Conservation (phyloP, 2,888 invertebrate species). For the Xanthia icteritia region DNA sequence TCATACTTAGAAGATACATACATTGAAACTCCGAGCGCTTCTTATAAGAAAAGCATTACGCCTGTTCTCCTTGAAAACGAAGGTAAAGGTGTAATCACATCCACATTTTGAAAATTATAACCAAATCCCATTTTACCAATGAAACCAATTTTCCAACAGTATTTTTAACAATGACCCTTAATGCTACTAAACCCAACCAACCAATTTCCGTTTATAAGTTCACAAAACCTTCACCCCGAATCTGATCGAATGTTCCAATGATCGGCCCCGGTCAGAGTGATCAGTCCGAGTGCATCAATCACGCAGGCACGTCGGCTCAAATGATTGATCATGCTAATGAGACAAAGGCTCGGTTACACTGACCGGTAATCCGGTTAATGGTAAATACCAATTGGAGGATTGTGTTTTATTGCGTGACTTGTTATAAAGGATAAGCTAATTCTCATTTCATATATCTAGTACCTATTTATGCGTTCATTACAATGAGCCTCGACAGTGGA, state of each 20-base stretch:
- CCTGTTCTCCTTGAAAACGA: no score
- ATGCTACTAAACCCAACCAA: no score
- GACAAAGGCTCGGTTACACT: slow-evolving; percentile 31
- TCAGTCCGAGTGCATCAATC: slow-evolving; percentile 40
- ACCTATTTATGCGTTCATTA: not conserved
- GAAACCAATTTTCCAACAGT: no score
- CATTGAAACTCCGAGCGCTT: no score
- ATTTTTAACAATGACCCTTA: no score
- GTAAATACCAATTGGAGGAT: slow-evolving; percentile 7
- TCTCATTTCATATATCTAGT: not conserved
- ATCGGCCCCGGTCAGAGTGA: slow-evolving; percentile 15
- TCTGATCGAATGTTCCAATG: slow-evolving; percentile 24
- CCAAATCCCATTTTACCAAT: no score
- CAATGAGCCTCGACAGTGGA: no score
- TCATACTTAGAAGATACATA: no score
- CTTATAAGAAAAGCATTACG: no score
- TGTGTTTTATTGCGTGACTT: not conserved
- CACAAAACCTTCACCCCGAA: not conserved
- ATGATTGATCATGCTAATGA: slow-evolving; percentile 64
- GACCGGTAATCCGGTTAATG: slow-evolving; percentile 9
- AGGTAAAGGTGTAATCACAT: no score
- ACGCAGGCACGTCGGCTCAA: slow-evolving; percentile 9
- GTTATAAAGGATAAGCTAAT: not conserved
- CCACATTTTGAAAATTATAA: no score
- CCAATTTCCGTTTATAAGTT: slow-evolving; percentile 14